phyloP scores from a whole-genome alignment of 2,113 vertebrate species.

The Dromiciops gliroides region DNA sequence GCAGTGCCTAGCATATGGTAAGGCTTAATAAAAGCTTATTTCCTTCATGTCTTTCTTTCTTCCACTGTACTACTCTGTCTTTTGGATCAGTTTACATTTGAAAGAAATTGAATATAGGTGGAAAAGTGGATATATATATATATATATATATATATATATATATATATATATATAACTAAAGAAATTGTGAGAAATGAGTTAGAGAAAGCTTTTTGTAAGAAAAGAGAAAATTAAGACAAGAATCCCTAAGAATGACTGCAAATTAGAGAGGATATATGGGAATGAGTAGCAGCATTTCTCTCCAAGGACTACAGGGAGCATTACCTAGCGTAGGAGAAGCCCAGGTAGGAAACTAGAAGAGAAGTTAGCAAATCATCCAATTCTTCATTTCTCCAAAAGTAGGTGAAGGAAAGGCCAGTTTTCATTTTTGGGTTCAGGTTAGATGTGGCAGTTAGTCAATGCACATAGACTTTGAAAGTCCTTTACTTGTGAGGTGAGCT shows the following conservation, averaged over 20 bases:
- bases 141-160: too few relatives aligned
- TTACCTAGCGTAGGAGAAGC: not conserved
- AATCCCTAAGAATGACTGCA: not conserved
- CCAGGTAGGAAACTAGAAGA: not conserved
- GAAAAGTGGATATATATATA: not conserved
- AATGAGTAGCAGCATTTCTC: not conserved
- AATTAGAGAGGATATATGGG: not conserved
- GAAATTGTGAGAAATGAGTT: not conserved
- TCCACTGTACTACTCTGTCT: not conserved
- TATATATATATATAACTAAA: too few relatives aligned
- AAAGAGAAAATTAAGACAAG: not conserved
- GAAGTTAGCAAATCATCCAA: not conserved
- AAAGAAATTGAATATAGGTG: not conserved
- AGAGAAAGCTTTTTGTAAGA: not conserved
- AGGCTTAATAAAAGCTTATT: not conserved
- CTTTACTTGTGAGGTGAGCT: not conserved
- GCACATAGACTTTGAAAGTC: not conserved
- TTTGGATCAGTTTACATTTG: not conserved
- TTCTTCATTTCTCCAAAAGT: not conserved
- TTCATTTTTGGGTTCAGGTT: not conserved
- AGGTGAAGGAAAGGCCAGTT: not conserved
- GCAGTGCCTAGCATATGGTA: not conserved
- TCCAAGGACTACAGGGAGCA: not conserved
- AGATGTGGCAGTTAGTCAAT: not conserved
- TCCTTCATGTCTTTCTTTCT: not conserved